Evolutionary conservation across 2,113 vertebrate species (phyloP), one percentile per base, ranked within the genome.

Genomic region (Hippocampus guttulatus): DNA sequence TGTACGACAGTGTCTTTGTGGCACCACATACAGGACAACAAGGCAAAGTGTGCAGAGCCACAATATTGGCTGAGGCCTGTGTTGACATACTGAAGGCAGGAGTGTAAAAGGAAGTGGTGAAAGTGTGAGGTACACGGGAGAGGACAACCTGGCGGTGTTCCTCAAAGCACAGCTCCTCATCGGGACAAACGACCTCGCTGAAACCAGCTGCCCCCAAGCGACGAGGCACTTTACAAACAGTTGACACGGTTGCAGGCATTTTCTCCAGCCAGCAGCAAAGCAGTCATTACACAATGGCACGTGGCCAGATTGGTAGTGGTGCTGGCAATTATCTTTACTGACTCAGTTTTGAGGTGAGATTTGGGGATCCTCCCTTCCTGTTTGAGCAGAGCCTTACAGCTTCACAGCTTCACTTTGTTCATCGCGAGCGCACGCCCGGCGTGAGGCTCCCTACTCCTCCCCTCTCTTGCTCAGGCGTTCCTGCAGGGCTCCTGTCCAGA

Each of bases 401-500:
- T 51, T 51, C 47, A 5, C 47, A 79, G 80, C 85, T 75, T 84
- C 81, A 87, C 84, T 89, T 83, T 70, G 73, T 67, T 74, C 74
- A 68, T 72, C 54, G 79, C 75, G 83, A 86, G 79, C 18, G 70
- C 87, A 89, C 84, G 87, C 81, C 87, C 87, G 86, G 75, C 90
- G 87, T 86, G 86, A 88, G 90, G 79, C 87, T 81, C 71, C 68
- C 81, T 69, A 38, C 85, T 77, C 87, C 83, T 77, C 84, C 85
- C 75, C 73, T 81, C 81, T 85, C 78, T 58, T 73, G 52, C 82
- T 81, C 85, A 77, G 12, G 76, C 78, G 61, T 85, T 79, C 75
- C 76, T 78, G 73, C 85, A 84, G 87, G 84, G 88, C 88, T 87
- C 67, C 68, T 62, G 65, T 86, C 89, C 88, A 90, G 85, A 82